Evolutionary conservation across 2,797 vertebrate species (phyloP), one percentile per base, ranked within the genome.

Genomic region (Amblyopsis hoosieri): DNA sequence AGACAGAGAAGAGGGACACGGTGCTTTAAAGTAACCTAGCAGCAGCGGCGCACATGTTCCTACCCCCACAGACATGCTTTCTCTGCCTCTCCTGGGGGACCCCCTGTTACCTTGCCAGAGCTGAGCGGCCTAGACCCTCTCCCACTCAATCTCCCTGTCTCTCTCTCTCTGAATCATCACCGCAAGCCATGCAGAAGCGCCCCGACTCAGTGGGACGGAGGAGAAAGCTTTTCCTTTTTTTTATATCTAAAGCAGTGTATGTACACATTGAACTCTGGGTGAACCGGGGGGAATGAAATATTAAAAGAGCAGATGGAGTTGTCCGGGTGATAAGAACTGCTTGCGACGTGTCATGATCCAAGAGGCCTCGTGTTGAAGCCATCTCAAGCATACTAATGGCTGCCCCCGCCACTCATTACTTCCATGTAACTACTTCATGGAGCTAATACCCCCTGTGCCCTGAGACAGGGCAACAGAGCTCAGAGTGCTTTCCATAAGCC

Each of bases 221-320:
- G 92, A 95, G 93, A 95, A 93, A 94, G 92, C 91, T 96, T 94
- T 93, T 89, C 92, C 93, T 91, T 47, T 55, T 55, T 31, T 29
- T 29, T 29, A 29, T 29, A 29, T 42, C 54, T 76, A 78, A 19
- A 83, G 78, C 82, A 62, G 82, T 76, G 80, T 91, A 91, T 85
- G 89, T 93, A 93, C 85, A 91, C 89, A 87, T 88, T 99, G 96
- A 99, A 99, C 96, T 99, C 92, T 83, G 82, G 87, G 90, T 98
- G 97, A 98, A 99, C 98, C 90, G n/a, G 76, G 2, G 47, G 71
- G 93, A 94, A 97, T 99, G 92, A 98, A 98, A 98, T 97, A 99
- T 99, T 98, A 94, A 99, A 93, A 93, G 94, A 94, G 94, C 95
- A 97, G 96, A 99, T 98, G 96, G 97, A 98, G 94, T 94, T 95